Conservation (phyloP, 2,113 vertebrate species). For the Alaudala cheleensis region DNA sequence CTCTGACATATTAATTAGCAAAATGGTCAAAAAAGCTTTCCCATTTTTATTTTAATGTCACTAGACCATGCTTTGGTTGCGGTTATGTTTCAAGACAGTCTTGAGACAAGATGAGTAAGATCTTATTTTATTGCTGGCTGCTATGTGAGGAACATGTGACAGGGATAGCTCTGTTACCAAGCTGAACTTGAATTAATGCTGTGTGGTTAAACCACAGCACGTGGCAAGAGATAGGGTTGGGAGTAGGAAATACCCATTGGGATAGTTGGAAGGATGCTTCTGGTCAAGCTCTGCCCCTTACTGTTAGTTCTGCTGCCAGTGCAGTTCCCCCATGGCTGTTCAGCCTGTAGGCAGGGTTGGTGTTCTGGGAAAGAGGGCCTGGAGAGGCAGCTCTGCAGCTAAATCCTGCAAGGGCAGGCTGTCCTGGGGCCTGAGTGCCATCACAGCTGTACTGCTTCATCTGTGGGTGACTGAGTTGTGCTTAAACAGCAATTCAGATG, state of each 20-base stretch:
- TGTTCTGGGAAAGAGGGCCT: neutral
- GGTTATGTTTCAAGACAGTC: slow-evolving; percentile 1
- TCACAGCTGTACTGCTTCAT: rapidly evolving
- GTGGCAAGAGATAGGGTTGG: neutral
- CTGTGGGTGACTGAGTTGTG: neutral
- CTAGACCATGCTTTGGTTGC: slow-evolving; percentile 43
- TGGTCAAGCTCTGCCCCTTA: neutral
- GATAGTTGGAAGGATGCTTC: neutral
- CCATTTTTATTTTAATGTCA: slow-evolving; percentile 85
- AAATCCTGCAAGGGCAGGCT: neutral
- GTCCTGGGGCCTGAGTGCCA: neutral
- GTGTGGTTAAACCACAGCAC: neutral
- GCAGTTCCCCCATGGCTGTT: neutral
- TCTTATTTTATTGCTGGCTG: slow-evolving; percentile 19
- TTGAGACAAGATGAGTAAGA: neutral
- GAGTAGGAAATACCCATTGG: neutral
- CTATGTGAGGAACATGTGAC: neutral
- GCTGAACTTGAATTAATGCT: neutral
- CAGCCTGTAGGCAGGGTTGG: neutral
- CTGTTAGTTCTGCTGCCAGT: neutral
- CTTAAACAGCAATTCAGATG: neutral
- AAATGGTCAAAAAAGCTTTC: slow-evolving; percentile 89
- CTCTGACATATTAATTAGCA: slow-evolving; percentile 96
- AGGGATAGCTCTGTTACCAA: neutral
- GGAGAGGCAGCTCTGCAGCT: neutral